phyloP scores from a whole-genome alignment of 2,113 vertebrate genomes.

The Cyanoderma ruficeps region DNA sequence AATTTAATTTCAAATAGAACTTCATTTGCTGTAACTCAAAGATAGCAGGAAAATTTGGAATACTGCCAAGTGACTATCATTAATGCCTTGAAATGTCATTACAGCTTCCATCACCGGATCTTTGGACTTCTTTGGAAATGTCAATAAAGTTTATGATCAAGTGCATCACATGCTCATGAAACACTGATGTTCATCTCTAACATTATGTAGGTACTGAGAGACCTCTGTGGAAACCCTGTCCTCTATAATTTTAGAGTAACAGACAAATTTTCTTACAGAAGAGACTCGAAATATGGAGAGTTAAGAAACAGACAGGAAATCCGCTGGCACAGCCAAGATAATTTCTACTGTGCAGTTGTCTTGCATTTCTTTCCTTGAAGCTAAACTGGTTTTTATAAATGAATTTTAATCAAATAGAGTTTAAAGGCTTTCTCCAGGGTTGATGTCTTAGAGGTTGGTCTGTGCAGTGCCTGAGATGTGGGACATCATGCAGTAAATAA shows the following conservation, averaged over 20 bases:
- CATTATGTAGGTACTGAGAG: not conserved
- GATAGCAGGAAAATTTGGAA: not conserved
- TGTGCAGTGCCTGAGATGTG: not conserved
- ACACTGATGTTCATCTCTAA: not conserved
- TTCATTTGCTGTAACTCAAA: not conserved
- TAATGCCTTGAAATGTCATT: not conserved
- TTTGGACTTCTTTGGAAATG: not conserved
- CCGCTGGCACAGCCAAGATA: not conserved
- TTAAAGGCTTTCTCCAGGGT: not conserved
- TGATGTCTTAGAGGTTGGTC: not conserved
- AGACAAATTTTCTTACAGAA: not conserved
- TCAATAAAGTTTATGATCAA: not conserved
- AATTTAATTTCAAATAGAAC: not conserved
- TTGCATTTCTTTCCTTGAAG: not conserved
- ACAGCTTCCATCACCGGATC: not conserved
- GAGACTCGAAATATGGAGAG: not conserved
- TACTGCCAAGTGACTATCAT: not conserved
- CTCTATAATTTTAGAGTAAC: not conserved
- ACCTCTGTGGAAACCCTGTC: not conserved
- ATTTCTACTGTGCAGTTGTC: not conserved
- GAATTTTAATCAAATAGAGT: not conserved
- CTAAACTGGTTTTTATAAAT: not conserved
- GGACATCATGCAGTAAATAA: not conserved
- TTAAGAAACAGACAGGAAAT: not conserved
- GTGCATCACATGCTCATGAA: not conserved